Evolutionary conservation across 1,140 invertebrate genomes (phyloP), one percentile per base, ranked within the genome.

Genomic region (Adoxophyes honmai): DNA sequence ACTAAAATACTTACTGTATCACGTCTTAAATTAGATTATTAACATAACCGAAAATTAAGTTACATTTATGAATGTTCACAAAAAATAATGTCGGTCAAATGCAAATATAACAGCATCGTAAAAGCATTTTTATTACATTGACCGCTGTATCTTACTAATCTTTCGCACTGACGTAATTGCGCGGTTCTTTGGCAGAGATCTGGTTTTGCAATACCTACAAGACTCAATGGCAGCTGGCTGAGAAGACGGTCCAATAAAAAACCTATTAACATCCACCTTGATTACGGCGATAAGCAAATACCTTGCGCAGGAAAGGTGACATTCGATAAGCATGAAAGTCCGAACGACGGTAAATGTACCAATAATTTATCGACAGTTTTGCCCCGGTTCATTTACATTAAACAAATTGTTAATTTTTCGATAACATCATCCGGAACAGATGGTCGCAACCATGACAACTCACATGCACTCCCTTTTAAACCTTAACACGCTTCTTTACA

Each of bases 331-430:
- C 77, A 80, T 75, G 73, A 84, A 76, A 75, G 63, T 70, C 68
- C 55, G 74, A 75, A 65, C 67, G 70, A 72, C 76, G 77, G 77
- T 88, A 78, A 86, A 78, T 65, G 75, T 67, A 55, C 67, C 68
- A 73, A 83, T 86, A 86, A 86, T 86, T 88, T 88, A 86, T 82
- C 71, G 79, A 82, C 55, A 64, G 69, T 64, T 75, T 80, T 75
- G 79, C 79, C 76, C 74, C 79, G 74, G 68, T 78, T 88, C 83
- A 86, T 88, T 88, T 86, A 79, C 81, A 79, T 88, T 88, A 88
- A 88, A 88, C 86, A 88, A 88, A 88, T 88, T 88, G 83, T 86
- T 86, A 86, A 88, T 88, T 88, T 85, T 82, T 86, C 74, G 85
- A 88, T 88, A 88, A 75, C 79, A 88, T 86, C 83, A 78, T 82